These are phyloP conservation scores for Auanema freiburgensis DNA, from an alignment of 2,888 invertebrate species.

Conservation along the genomic window DNA sequence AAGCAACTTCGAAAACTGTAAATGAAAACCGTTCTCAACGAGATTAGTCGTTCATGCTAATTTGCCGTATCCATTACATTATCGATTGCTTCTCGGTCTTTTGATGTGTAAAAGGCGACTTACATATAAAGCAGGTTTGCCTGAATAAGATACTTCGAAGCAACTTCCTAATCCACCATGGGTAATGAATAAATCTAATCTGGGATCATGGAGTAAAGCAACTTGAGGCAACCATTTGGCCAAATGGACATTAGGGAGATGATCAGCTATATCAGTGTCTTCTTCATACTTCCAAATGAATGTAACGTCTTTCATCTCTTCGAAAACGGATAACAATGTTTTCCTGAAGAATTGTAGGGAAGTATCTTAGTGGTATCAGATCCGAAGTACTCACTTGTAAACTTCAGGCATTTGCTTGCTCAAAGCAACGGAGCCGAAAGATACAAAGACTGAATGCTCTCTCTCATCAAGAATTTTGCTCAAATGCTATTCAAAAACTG, in stretches of 20 bases:
- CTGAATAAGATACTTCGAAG: conserved; percentile 9
- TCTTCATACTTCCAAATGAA: conserved; percentile 47
- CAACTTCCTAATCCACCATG: conserved; percentile 19
- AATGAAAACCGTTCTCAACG: too few relatives aligned
- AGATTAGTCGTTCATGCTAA: too few relatives aligned
- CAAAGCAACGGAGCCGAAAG: conserved; percentile 21
- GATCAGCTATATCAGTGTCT: conserved; percentile 20
- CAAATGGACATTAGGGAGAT: conserved; percentile 32
- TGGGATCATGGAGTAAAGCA: conserved; percentile 30
- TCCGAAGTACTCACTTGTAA: conserved; percentile 12
- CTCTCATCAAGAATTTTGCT: conserved; percentile 17
- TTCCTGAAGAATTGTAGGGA: too few relatives aligned
- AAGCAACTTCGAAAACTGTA: too few relatives aligned
- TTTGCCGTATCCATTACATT: too few relatives aligned
- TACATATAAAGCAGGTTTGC: too few relatives aligned
- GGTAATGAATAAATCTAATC: conserved; percentile 16
- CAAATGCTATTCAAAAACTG: too few relatives aligned
- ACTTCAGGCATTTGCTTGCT: conserved; percentile 19
- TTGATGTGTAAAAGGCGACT: too few relatives aligned
- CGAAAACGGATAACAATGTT: conserved; percentile 26
- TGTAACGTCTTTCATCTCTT: conserved; percentile 28
- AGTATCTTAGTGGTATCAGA: too few relatives aligned
- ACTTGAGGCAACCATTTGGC: conserved; percentile 47
- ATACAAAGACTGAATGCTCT: conserved; percentile 18
- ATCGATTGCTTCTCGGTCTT: too few relatives aligned